Base-by-base conservation (phyloP, 2,113 vertebrate genomes). In the Ageneiosus marmoratus region DNA sequence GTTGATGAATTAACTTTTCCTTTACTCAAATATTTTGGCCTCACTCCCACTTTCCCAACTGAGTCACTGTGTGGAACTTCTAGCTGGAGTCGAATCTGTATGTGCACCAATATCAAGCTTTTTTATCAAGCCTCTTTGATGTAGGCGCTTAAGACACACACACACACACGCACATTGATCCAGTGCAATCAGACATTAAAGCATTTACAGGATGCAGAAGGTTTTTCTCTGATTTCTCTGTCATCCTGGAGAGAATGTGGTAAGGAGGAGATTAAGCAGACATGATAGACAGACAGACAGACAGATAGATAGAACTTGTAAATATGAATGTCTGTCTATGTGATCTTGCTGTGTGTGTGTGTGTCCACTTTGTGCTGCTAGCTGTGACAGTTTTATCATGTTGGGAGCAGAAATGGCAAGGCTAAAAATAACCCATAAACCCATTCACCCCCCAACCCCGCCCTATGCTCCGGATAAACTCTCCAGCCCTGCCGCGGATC, bases 371-470 rank as follows among this genome's bases (percentile, higher is more conserved):
- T 60, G 75, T 63, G 56, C 65, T 80, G 62, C 55, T 29, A 76
- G 69, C 85, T 24, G 41, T 60, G 86, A 80, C 72, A 86, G 79
- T 69, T 77, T 89, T 75, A 78, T 63, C 83, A 78, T 84, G 76
- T 87, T 84, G 81, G 10, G 34, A 88, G 82, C 86, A 86, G 86
- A 89, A 89, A 88, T 88, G 84, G 90, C 83, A 87, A 72, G 80
- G 82, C 90, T 93, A 93, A 92, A 94, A 92, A 94, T 93, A 93
- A 86, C 85, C 50, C 86, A 32, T 87, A 80, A 92, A 93, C 90
- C 89, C 86, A 0, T 77, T 92, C 88, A 86, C 89, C 91, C 88
- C 37, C 85, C 83, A 82, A 83, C 88, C 76, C 51, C 82, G 87
- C 80, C 78, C 86, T 83, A 82, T 83, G 55, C 65, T 79, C 89